A percentile compares a stretch with the other conserved stretches of the same genome.
phyloP scores from a whole-genome alignment of 2,888 invertebrate species.

The Drosophila phalerata region DNA sequence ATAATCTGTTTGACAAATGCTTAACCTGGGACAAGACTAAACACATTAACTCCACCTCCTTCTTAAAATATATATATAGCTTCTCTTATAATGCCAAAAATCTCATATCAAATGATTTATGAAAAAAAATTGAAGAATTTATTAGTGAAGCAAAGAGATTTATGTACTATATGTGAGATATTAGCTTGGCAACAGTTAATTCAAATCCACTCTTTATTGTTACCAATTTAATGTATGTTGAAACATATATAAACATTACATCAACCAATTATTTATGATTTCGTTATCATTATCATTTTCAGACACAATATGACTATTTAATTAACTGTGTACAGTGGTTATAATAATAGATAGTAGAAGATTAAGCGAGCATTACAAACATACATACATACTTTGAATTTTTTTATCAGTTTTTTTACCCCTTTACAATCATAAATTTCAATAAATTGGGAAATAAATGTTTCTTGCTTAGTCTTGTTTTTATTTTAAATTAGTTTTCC shows the following conservation, averaged over 20 bases:
- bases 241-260: constrained; percentile 27
- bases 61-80: too few species aligned
- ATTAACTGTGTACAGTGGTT: constrained; percentile 35
- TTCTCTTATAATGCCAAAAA: too few species aligned
- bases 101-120: too few species aligned
- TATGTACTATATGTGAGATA: too few species aligned
- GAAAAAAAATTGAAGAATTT: too few species aligned
- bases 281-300: constrained; percentile 29
- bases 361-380: constrained; percentile 1
- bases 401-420: constrained; percentile 3
- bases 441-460: background rate
- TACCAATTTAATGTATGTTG: constrained; percentile 8
- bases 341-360: constrained; percentile 17
- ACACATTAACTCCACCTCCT: constrained; percentile 12
- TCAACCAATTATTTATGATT: constrained; percentile 35
- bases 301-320: constrained; percentile 23
- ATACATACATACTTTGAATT: background rate
- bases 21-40: constrained; percentile 39
- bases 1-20: constrained; percentile 20
- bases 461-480: background rate
- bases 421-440: background rate
- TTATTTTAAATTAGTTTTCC: background rate
- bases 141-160: too few species aligned
- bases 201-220: background rate
- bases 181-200: background rate